A percentile compares a stretch with the other conserved stretches of the same genome.
Conservation (phyloP, 2,113 vertebrate species). For the Lepisosteus oculatus region DNA sequence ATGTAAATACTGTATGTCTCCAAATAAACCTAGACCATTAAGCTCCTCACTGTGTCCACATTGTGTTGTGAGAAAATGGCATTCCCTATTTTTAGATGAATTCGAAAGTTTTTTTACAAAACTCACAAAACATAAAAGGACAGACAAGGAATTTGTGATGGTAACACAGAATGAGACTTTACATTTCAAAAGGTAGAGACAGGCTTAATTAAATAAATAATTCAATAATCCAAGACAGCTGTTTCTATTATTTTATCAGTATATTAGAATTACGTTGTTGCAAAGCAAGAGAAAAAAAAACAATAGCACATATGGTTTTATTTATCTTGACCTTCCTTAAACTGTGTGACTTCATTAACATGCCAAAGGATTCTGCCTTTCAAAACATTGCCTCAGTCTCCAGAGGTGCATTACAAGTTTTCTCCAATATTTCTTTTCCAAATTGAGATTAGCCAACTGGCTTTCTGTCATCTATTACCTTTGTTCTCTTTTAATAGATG, state of each 20-base stretch:
- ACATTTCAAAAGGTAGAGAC: conserved; percentile 2
- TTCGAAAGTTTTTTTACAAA: too few relatives aligned
- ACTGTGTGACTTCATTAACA: conserved; percentile 21
- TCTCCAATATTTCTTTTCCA: neutral
- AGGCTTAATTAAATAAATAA: conserved; percentile 22
- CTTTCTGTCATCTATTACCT: too few relatives aligned
- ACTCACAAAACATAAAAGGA: too few relatives aligned
- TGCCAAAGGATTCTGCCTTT: conserved; percentile 38
- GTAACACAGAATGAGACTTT: too few relatives aligned
- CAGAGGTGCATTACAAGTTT: conserved; percentile 18
- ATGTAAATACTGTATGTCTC: too few relatives aligned
- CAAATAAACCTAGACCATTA: too few relatives aligned
- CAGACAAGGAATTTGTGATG: too few relatives aligned
- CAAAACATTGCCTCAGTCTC: conserved; percentile 25
- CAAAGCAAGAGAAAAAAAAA: conserved; percentile 22
- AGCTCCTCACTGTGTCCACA: too few relatives aligned
- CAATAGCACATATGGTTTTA: conserved; percentile 24
- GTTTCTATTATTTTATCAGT: conserved; percentile 26
- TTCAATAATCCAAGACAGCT: conserved; percentile 32
- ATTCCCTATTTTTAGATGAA: too few relatives aligned
- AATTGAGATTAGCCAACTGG: too few relatives aligned
- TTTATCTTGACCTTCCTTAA: conserved; percentile 13
- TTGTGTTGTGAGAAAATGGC: too few relatives aligned
- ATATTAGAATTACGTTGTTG: conserved; percentile 22
- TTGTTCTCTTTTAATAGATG: too few relatives aligned